Evolutionary conservation across 2,888 invertebrate genomes (phyloP), one percentile per base, ranked within the genome.

Genomic region (Leptopilina myrica): DNA sequence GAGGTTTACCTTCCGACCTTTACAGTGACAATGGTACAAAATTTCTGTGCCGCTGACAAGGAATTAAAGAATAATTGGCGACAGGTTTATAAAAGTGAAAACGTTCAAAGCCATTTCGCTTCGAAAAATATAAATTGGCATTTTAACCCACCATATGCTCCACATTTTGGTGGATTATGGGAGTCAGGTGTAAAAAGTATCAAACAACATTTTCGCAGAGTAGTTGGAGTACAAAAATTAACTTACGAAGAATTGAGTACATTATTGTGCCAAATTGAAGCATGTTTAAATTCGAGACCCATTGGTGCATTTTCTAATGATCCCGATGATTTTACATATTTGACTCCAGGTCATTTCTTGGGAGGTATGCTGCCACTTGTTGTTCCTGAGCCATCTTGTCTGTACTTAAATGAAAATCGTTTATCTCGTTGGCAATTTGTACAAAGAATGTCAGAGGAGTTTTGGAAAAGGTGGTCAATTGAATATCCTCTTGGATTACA

Each of bases 1-100:
- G 87, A 40, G 86, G 88, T 0, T 26, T 77, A 2, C 82, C 83
- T 9, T 33, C 56, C 1, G 73, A 79, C 5, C 76, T 85, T 9
- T 78, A 83, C 67, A 86, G 84, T 75, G 88, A 89, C 66, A 83
- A 84, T 64, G 88, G 88, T 2, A 86, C 85, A n/a, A 5, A 88
- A 84, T 64, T 89, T 89, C 76, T 76, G 85, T 5, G 87, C 86
- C 12, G 88, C 88, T 12, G 76, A 82, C 20, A 80, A 79, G 5
- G 83, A 84, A 64, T 66, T 87, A 11, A 76, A 78, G 49, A 12
- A 20, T 1, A 73, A 49, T 7, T 33, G 59, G 12, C 56, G 56
- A 5, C 9, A 56, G 1, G 56, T 56, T 56, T 56, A 14, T 56
- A 56, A 56, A n/a, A 12, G 12, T n/a, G 1, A 5, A 56, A 11